Evolutionary conservation across 2,113 vertebrate genomes (phyloP).

Genomic region (Setophaga kirtlandii): DNA sequence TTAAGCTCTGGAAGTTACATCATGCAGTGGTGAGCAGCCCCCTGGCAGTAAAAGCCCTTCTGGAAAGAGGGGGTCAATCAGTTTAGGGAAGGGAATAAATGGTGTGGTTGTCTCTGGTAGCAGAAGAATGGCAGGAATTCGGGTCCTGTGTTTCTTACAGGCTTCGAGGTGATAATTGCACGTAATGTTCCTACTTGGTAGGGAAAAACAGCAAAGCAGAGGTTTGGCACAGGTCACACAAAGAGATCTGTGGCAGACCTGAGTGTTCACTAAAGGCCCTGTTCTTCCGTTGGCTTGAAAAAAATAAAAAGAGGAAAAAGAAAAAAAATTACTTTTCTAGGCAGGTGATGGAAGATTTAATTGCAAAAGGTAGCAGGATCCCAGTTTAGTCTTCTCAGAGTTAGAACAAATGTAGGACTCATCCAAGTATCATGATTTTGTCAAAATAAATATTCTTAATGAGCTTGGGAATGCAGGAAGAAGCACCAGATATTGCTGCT

Average conservation of each 20-base stretch:
- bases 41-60: neutral
- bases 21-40: neutral
- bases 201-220: neutral
- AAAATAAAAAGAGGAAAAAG: neutral
- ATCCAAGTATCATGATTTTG: accelerated
- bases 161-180: neutral
- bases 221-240: neutral
- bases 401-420: neutral
- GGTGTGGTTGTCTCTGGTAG: accelerated
- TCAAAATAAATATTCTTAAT: neutral
- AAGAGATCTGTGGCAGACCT: neutral
- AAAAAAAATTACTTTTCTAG: neutral
- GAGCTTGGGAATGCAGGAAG: neutral
- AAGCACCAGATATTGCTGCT: neutral
- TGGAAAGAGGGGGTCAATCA: neutral
- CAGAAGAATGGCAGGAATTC: neutral
- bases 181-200: accelerated
- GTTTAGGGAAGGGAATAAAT: neutral
- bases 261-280: neutral
- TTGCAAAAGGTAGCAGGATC: neutral
- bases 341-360: neutral
- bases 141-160: neutral
- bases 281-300: neutral
- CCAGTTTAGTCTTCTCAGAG: neutral
- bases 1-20: neutral